Base-by-base conservation (phyloP, 1,140 invertebrate genomes). In the Bombus sylvicola region DNA sequence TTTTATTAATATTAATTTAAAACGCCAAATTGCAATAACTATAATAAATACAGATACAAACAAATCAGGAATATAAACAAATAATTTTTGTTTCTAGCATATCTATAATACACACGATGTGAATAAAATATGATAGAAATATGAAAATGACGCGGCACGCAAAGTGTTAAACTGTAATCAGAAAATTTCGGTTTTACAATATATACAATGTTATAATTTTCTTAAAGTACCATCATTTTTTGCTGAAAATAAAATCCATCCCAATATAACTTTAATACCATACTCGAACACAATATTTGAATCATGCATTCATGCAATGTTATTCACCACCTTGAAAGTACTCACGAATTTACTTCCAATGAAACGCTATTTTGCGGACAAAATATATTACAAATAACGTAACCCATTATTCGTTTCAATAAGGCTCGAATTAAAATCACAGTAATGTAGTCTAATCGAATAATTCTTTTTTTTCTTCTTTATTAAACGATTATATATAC, bases 271-370 rank as follows among this genome's bases (percentile, higher is more conserved):
- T 76, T 85, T 53, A 25, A 41, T 64, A 88, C 59, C 78, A 71
- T 82, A 5, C 57, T 82, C 15, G 47, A 68, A 77, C 37, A 86
- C 87, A 79, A 75, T 79, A 73, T 74, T 87, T 73, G 87, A 81
- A 84, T 81, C 93, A 93, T 94, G 93, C 93, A 92, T 77, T 87
- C 93, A 93, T 94, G 93, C 93, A 89, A 91, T 87, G 91, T 78
- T 82, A 34, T 87, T 85, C 72, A 83, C 89, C 71, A 59, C 80
- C 85, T 88, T 81, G 8, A 81, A 71, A 64, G 93, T 95, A 95
- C 95, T 95, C 92, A 95, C 95, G 91, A 93, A 92, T 88, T 95
- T 95, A 95, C 88, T 95, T 95, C 95, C 95, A 95, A 94, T 94
- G 95, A 95, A 95, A 95, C 89, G 94, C 95, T 95, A 93, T 94